phyloP scores from a whole-genome alignment of 2,888 invertebrate species.

The Epinotia brunnichana region DNA sequence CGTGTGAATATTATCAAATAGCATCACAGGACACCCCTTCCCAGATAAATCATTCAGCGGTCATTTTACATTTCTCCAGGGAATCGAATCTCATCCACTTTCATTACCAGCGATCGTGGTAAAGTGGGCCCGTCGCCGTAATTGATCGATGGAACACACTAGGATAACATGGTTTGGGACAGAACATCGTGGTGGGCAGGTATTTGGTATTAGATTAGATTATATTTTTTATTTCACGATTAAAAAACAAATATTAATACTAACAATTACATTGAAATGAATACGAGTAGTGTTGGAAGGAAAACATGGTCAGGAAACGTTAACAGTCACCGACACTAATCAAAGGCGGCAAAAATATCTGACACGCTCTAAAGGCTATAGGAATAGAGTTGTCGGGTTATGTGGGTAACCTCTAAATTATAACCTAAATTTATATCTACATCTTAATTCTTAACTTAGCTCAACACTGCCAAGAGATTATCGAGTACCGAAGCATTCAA shows the following conservation, averaged over 20 bases:
- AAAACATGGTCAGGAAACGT: background rate
- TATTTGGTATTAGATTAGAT: too few relatives aligned
- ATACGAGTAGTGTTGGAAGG: background rate
- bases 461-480: slow-evolving; percentile 10
- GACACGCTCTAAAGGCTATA: too few relatives aligned
- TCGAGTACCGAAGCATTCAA: slow-evolving; percentile 12
- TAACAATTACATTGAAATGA: too few relatives aligned
- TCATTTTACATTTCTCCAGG: slow-evolving; percentile 28
- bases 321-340: too few relatives aligned
- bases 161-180: background rate
- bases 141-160: slow-evolving; percentile 33
- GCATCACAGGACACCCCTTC: background rate
- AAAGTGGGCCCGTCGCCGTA: slow-evolving; percentile 35
- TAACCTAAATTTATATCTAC: too few relatives aligned
- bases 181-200: background rate
- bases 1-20: too few relatives aligned
- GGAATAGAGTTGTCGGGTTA: background rate
- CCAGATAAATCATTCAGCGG: slow-evolving; percentile 28
- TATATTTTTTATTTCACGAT: too few relatives aligned
- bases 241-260: too few relatives aligned
- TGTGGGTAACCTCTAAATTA: too few relatives aligned
- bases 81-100: slow-evolving; percentile 38
- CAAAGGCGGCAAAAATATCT: too few relatives aligned
- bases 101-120: slow-evolving; percentile 30
- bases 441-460: background rate